Percentiles rank a stretch among this genome's conserved stretches.
Evolutionary conservation across 2,888 invertebrate genomes (phyloP).

Genomic region (Scaptodrosophila latifasciaeformis): DNA sequence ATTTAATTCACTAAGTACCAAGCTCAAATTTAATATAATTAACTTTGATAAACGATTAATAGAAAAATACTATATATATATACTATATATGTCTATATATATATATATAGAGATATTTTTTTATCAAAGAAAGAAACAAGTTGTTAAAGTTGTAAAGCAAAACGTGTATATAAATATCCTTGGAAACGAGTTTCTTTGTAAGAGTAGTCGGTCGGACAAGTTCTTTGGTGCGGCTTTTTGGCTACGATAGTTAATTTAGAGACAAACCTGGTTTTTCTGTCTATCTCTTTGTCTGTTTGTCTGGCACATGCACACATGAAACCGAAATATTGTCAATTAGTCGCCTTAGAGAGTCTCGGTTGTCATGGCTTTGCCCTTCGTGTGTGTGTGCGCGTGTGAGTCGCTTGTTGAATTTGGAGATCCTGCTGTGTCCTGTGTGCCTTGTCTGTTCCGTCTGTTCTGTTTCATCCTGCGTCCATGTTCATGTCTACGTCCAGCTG

Average conservation of each 20-base stretch:
- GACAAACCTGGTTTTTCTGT: too few relatives aligned
- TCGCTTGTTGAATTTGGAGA: not conserved
- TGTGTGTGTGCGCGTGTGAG: conserved; percentile 38
- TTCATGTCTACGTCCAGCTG: not conserved
- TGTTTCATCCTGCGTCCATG: not conserved
- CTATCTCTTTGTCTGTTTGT: conserved; percentile 46
- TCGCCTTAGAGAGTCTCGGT: conserved; percentile 45
- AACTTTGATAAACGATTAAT: too few relatives aligned
- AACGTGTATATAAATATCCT: too few relatives aligned
- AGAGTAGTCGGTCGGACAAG: too few relatives aligned
- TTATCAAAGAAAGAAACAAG: too few relatives aligned
- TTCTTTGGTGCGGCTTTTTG: conserved; percentile 39
- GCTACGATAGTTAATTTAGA: conserved; percentile 51
- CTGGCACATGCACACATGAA: conserved; percentile 1
- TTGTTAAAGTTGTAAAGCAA: too few relatives aligned
- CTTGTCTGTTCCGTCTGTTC: not conserved
- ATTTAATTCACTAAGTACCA: too few relatives aligned
- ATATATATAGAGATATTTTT: too few relatives aligned
- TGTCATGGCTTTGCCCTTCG: conserved; percentile 33
- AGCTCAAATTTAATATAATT: too few relatives aligned
- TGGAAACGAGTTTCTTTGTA: too few relatives aligned
- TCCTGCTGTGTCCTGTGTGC: not conserved
- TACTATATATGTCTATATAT: too few relatives aligned
- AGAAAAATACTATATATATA: too few relatives aligned
- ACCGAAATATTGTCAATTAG: conserved; percentile 51